Evolutionary conservation across 2,113 vertebrate genomes (phyloP).

Genomic region (Naja naja): DNA sequence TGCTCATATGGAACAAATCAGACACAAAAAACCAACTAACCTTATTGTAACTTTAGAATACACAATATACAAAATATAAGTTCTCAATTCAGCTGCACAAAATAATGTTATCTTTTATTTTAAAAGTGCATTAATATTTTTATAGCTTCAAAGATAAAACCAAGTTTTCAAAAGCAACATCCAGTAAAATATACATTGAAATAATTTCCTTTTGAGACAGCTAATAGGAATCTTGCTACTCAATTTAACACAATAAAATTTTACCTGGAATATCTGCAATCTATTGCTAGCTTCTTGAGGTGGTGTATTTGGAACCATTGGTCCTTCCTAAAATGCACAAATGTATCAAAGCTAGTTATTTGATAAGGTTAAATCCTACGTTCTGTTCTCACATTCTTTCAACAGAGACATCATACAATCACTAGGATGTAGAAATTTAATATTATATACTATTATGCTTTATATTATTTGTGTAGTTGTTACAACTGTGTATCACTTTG

Average conservation of each 20-base stretch:
- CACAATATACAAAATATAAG: not conserved
- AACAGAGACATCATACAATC: not conserved
- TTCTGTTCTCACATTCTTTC: not conserved
- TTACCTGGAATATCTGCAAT: constrained; percentile 79
- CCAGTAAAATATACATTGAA: not conserved
- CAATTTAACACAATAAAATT: constrained; percentile 32
- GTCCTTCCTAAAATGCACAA: constrained; percentile 77
- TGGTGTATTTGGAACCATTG: constrained; percentile 78
- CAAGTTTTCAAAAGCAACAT: not conserved
- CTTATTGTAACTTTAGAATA: not conserved
- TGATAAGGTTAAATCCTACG: not conserved
- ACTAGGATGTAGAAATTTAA: not conserved
- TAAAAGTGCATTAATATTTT: not conserved
- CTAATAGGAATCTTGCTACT: not conserved
- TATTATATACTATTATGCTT: not conserved
- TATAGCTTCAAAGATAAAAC: not conserved
- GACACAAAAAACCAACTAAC: not conserved
- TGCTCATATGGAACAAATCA: not conserved
- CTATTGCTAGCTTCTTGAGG: constrained; percentile 82
- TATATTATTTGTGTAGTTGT: not conserved
- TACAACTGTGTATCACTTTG: not conserved
- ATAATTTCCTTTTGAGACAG: not conserved
- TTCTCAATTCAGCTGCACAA: not conserved
- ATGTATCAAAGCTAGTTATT: constrained; percentile 31
- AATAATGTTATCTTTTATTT: not conserved